phyloP scores from a whole-genome alignment of 2,888 invertebrate genomes.

The Dysmachus trigonus region DNA sequence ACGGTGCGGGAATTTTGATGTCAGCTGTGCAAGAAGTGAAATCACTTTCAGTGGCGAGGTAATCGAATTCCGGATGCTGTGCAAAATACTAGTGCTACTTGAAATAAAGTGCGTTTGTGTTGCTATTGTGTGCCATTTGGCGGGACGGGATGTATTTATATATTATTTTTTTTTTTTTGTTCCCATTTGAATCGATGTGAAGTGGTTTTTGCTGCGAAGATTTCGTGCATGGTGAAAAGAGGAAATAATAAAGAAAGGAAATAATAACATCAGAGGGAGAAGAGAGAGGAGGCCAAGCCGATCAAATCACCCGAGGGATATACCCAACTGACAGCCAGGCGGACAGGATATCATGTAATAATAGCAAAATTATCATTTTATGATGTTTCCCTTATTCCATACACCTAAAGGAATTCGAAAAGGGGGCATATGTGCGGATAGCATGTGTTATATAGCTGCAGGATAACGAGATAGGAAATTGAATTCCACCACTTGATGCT shows the following conservation, averaged over 20 bases:
- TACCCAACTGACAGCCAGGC: constrained; percentile 21
- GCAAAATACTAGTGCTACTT: constrained; percentile 5
- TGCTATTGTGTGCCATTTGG: not conserved
- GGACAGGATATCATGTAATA: constrained; percentile 43
- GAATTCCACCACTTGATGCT: constrained; percentile 44
- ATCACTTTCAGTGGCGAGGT: constrained; percentile 29
- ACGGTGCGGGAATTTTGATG: constrained; percentile 11
- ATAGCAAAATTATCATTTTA: constrained; percentile 41
- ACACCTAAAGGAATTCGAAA: not conserved
- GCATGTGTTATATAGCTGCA: constrained; percentile 4
- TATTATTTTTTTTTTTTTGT: not conserved
- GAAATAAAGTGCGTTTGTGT: constrained; percentile 10
- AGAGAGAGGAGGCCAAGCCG: not conserved
- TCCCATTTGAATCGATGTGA: constrained; percentile 15
- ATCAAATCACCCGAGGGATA: constrained; percentile 19
- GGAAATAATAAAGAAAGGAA: constrained; percentile 11
- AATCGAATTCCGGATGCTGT: constrained; percentile 24
- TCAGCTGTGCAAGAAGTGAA: constrained; percentile 6
- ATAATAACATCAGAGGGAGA: constrained; percentile 4
- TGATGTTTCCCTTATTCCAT: constrained; percentile 33
- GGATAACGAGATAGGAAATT: constrained; percentile 40
- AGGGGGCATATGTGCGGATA: not conserved
- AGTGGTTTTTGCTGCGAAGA: not conserved
- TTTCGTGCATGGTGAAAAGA: not conserved
- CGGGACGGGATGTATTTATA: not conserved